These are phyloP conservation scores for Laodelphax striatellus DNA, from an alignment of 1,140 invertebrate genomes.

Conservation along the genomic window DNA sequence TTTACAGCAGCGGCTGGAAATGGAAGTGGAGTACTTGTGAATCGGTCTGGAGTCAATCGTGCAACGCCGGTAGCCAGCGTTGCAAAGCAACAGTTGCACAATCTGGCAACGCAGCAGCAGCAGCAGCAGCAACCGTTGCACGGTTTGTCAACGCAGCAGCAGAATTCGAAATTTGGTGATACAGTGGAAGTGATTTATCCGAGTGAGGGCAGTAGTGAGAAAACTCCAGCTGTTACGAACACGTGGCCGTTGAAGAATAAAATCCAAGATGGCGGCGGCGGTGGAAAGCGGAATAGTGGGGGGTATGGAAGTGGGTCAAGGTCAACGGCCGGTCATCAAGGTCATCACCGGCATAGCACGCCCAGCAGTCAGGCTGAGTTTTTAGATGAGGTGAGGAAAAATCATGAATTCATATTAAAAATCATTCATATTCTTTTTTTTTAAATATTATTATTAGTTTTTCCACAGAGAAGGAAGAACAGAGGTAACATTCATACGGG, in stretches of 20 bases:
- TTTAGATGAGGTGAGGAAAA: conserved; percentile 34
- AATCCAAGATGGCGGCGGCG: conserved; percentile 20
- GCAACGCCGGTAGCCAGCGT: neutral
- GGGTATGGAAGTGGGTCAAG: neutral
- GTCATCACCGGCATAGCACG: neutral
- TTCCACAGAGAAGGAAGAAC: no score
- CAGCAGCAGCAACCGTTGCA: neutral
- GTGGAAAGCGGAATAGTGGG: conserved; percentile 1
- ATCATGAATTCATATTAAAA: no score
- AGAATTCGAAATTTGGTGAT: conserved; percentile 13
- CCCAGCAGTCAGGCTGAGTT: conserved; percentile 24
- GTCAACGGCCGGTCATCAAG: no score
- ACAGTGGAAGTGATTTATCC: conserved; percentile 16
- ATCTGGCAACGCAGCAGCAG: conserved; percentile 25
- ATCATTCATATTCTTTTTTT: no score
- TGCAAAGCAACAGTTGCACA: neutral
- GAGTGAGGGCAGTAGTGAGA: conserved; percentile 19
- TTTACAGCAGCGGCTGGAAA: no score
- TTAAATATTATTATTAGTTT: no score
- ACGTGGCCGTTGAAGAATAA: conserved; percentile 56
- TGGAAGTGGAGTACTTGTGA: no score
- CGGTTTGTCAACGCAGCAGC: neutral
- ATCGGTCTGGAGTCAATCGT: conserved; percentile 22
- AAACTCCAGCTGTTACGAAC: conserved; percentile 30
- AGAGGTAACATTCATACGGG: no score